These are phyloP conservation scores for Daktulosphaira vitifoliae DNA, from an alignment of 1,140 invertebrate species.

Conservation along the genomic window DNA sequence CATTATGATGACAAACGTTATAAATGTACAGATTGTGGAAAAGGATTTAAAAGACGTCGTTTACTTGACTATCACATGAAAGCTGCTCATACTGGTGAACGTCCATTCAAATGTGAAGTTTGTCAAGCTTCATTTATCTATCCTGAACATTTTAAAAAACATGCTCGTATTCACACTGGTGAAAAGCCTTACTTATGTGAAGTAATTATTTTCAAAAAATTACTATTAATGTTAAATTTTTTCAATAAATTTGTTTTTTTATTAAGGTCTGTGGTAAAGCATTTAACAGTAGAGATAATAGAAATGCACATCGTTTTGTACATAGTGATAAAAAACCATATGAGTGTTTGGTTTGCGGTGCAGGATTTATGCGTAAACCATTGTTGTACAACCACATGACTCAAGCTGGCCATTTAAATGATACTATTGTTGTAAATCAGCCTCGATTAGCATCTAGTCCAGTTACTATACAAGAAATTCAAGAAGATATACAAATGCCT, in stretches of 20 bases:
- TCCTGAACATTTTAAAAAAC: conserved; percentile 75
- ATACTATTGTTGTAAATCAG: conserved; percentile 70
- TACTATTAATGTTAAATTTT: too few species aligned
- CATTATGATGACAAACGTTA: conserved; percentile 69
- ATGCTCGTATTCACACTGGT: conserved; percentile 66
- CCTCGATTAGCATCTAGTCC: conserved; percentile 56
- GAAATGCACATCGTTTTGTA: conserved; percentile 73
- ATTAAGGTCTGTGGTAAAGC: conserved; percentile 70
- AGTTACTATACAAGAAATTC: conserved; percentile 27
- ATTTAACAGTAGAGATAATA: conserved; percentile 73
- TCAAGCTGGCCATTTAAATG: conserved; percentile 59
- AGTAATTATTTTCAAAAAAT: conserved; percentile 43
- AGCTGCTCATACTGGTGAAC: conserved; percentile 67
- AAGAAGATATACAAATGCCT: conserved; percentile 46
- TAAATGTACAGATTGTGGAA: conserved; percentile 58
- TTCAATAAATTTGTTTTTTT: neutral
- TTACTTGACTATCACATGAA: conserved; percentile 73
- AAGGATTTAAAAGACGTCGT: conserved; percentile 62
- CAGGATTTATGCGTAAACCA: conserved; percentile 75
- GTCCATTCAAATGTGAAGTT: conserved; percentile 62
- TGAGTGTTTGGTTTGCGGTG: conserved; percentile 68
- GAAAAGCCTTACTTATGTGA: conserved; percentile 71
- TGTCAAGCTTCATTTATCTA: conserved; percentile 73
- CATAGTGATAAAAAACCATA: conserved; percentile 80
- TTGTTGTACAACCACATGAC: conserved; percentile 70